These are phyloP conservation scores for Catajapyx aquilonaris DNA, from an alignment of 1,140 invertebrate species.

Conservation along the genomic window DNA sequence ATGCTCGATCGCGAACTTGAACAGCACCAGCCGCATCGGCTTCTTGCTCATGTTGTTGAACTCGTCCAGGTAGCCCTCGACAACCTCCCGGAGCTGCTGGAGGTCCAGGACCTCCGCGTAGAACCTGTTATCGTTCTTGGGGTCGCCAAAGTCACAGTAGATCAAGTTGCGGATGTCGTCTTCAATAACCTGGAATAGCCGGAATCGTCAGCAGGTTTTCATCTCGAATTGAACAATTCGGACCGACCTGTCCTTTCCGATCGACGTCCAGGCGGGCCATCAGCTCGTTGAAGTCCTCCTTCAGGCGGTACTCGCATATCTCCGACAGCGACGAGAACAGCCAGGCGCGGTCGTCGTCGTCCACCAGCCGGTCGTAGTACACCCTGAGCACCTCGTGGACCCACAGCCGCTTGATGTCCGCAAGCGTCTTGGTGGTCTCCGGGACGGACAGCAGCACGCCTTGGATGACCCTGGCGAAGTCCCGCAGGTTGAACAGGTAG, in stretches of 20 bases:
- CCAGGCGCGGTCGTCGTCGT: slow-evolving; percentile 62
- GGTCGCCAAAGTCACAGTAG: slow-evolving; percentile 89
- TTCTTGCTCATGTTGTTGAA: slow-evolving; percentile 94
- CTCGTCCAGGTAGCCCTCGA: slow-evolving; percentile 74
- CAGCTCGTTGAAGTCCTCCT: slow-evolving; percentile 30
- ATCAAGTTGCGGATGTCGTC: slow-evolving; percentile 64
- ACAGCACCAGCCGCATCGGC: slow-evolving; percentile 66
- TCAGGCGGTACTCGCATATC: slow-evolving; percentile 22
- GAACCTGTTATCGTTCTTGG: slow-evolving; percentile 67
- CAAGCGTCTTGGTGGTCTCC: slow-evolving; percentile 70
- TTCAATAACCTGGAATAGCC: slow-evolving; percentile 37
- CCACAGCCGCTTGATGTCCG: slow-evolving; percentile 79
- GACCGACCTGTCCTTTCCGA: too few species aligned
- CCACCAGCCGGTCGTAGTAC: slow-evolving; percentile 79
- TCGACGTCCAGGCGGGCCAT: too few species aligned
- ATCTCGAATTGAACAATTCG: too few species aligned
- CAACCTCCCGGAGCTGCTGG: slow-evolving; percentile 57
- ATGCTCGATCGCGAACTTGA: slow-evolving; percentile 82
- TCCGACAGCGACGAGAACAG: slow-evolving; percentile 33
- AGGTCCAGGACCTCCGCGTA: slow-evolving; percentile 77
- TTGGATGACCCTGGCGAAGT: slow-evolving; percentile 75
- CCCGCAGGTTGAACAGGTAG: slow-evolving; percentile 85
- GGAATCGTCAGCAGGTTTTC: too few species aligned
- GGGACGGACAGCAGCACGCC: slow-evolving; percentile 80
- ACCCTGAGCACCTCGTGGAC: slow-evolving; percentile 84